Evolutionary conservation across 2,888 invertebrate genomes (phyloP).

Genomic region (Ochropleura leucogaster): DNA sequence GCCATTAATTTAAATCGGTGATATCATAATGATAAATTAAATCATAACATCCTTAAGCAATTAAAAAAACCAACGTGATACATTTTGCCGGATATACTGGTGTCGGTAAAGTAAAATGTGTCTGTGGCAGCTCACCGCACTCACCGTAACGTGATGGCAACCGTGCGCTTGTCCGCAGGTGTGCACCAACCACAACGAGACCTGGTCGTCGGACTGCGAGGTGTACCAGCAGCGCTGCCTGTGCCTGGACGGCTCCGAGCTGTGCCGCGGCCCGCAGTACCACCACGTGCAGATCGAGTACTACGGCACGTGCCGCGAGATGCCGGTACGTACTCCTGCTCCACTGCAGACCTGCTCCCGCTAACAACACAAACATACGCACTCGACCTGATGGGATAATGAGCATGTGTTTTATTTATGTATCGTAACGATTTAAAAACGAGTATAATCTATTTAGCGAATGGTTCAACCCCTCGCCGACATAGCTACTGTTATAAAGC

Average conservation of each 20-base stretch:
- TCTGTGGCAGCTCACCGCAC: not conserved
- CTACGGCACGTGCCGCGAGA: slow-evolving; percentile 96
- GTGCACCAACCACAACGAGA: slow-evolving; percentile 98
- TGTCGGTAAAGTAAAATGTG: not conserved
- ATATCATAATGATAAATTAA: slow-evolving; percentile 6
- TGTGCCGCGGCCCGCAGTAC: slow-evolving; percentile 94
- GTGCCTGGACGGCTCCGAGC: slow-evolving; percentile 94
- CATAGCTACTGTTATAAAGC: not conserved
- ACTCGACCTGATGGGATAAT: not conserved
- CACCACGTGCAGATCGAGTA: slow-evolving; percentile 98
- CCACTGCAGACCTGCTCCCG: not conserved
- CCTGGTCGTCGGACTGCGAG: slow-evolving; percentile 98
- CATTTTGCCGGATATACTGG: not conserved
- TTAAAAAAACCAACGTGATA: slow-evolving; percentile 7
- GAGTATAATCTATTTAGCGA: no score
- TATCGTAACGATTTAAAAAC: not conserved
- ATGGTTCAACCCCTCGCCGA: not conserved
- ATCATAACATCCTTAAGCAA: slow-evolving; percentile 1
- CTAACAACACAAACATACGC: not conserved
- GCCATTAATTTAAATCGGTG: not conserved
- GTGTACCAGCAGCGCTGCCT: slow-evolving; percentile 98
- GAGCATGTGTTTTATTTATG: not conserved
- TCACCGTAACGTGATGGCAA: not conserved
- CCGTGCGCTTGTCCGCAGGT: slow-evolving; percentile 87
- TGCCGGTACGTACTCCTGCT: slow-evolving; percentile 90